These are phyloP conservation scores for Pachyrhynchus sulphureomaculatus DNA, from an alignment of 1,140 invertebrate species.

Conservation along the genomic window DNA sequence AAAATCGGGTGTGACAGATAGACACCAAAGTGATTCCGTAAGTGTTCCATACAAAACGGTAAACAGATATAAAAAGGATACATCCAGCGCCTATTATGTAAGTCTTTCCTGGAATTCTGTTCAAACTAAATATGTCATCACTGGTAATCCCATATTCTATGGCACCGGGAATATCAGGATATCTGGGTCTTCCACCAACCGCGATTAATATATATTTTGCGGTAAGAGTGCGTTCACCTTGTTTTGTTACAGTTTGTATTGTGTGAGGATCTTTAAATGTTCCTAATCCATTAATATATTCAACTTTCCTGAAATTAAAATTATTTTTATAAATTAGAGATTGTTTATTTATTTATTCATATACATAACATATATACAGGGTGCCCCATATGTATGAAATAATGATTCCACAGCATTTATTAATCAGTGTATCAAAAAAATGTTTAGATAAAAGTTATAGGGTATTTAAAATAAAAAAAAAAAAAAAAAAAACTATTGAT, in stretches of 20 bases:
- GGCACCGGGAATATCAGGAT: conserved; percentile 86
- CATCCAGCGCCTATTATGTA: conserved; percentile 91
- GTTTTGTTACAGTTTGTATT: conserved; percentile 72
- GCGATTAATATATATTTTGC: conserved; percentile 87
- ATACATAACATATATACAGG: no score
- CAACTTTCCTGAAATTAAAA: conserved; percentile 68
- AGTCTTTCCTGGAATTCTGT: conserved; percentile 88
- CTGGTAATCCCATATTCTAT: conserved; percentile 90
- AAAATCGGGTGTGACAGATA: no score
- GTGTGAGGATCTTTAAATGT: conserved; percentile 83
- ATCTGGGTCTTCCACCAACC: conserved; percentile 86
- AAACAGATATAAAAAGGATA: conserved; percentile 69
- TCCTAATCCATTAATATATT: conserved; percentile 89
- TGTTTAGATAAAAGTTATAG: no score
- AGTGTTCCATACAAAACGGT: no score
- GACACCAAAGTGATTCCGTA: no score
- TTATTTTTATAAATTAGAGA: not conserved
- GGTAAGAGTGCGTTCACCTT: conserved; percentile 73
- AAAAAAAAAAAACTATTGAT: no score
- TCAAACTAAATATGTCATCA: conserved; percentile 94
- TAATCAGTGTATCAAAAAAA: no score
- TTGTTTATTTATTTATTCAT: no score
- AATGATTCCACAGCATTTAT: no score
- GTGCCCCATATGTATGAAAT: no score
- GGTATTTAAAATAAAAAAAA: no score